Evolutionary conservation across 1,140 invertebrate species (phyloP).

Genomic region (Bombus sylvicola): DNA sequence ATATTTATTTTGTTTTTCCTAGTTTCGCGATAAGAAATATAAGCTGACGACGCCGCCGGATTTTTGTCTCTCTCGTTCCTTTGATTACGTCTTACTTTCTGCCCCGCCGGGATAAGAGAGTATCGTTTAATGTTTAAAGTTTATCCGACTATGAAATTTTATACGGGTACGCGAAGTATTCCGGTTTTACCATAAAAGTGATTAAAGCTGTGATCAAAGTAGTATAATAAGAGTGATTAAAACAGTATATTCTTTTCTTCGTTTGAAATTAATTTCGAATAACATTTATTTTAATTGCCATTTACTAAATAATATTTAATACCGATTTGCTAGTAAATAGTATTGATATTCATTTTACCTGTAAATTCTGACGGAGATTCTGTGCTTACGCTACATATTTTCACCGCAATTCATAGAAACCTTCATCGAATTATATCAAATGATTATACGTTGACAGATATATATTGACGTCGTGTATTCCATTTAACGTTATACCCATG

Average conservation of each 20-base stretch:
- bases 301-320: neutral
- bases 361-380: too few species aligned
- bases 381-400: neutral
- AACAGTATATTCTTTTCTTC: neutral
- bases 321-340: neutral
- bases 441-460: too few species aligned
- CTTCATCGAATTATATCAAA: too few species aligned
- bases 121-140: neutral
- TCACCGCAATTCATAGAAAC: neutral
- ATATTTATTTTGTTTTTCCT: constrained; percentile 32
- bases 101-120: neutral
- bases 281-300: neutral
- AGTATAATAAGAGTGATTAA: neutral
- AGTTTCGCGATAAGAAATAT: neutral
- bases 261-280: neutral
- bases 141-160: neutral
- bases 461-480: too few species aligned
- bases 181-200: neutral
- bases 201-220: neutral
- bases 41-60: neutral
- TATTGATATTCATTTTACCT: neutral
- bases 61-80: neutral
- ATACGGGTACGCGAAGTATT: neutral
- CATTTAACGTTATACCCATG: too few species aligned
- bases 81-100: neutral